Base-by-base conservation (phyloP, 2,797 vertebrate genomes). In the Lycodopsis pacificus region DNA sequence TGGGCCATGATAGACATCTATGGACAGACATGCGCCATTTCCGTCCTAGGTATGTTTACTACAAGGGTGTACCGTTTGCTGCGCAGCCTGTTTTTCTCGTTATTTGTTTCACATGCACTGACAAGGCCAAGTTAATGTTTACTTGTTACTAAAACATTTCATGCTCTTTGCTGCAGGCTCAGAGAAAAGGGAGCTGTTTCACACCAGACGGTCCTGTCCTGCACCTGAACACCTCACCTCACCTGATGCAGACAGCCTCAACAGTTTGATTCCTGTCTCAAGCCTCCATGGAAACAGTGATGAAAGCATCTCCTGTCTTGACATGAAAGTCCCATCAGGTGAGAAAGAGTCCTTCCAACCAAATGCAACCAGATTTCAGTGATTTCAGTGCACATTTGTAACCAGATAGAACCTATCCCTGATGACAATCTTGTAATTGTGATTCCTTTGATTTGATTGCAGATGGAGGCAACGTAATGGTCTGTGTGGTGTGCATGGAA, bases 1-100 rank as follows among this genome's bases (percentile, higher is more conserved):
- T 97, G 97, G 97, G 96, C 94, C 2, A 89, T 97, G 83, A 89
- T 97, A 19, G 96, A 97, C 14, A 30, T 97, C 65, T 97, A 97
- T 0, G 96, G 97, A 25, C 95, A 95, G 86, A 96, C 97, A 0
- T 75, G 84, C 34, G 86, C 92, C 5, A 71, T 97, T 64, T 58
- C 84, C 25, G 86, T 97, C 7, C 83, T 95, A 1, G 95, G 96
- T 97, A 78, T 83, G 95, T 89, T 79, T 32, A 58, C 48, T 17
- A 2, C 48, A 10, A 63, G 6, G 1, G 20, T 9, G 5, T 14
- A 3, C 25, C 17, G 11, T 40, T 38, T 49, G 3, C 19, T 13
- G n/a, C 9, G 3, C 0, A 42, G 6, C 25, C 32, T 48, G 54
- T 34, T 77, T 70, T 73, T 65, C n/a, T 30, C 40, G 48, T 68